Evolutionary conservation across 2,113 vertebrate genomes (phyloP), one percentile per base, ranked within the genome.

Genomic region (Urocolius indicus): DNA sequence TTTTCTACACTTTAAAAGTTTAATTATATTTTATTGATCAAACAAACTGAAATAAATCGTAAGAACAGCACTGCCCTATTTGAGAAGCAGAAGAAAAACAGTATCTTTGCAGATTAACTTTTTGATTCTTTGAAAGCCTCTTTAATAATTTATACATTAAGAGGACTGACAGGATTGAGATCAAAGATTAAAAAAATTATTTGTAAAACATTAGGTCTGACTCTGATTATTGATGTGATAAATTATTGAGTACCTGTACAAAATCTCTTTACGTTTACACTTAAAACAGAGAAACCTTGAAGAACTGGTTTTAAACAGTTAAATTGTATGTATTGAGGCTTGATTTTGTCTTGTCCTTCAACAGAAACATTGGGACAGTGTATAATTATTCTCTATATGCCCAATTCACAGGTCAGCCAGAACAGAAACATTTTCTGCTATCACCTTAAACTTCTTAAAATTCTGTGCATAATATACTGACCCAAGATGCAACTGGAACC

Each of bases 11-110:
- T 93, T 90, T 59, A 84, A 36, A 97, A 94, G 32, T 81, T 92
- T 92, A 95, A 96, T 94, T 96, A 94, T 95, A 97, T 93, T 95
- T 97, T 95, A 95, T 94, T 96, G 94, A 97, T 96, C 82, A 96
- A 96, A 91, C 71, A 95, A 93, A 16, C 79, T 3, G 3, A 92
- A 96, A 90, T 49, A 94, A 81, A 89, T 67, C 32, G 0, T 72
- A 92, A 84, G 63, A 63, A 84, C 36, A 73, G 29, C 43, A 91
- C 66, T 94, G 89, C 34, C 79, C 66, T 97, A 57, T 94, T 87
- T 93, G 93, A 85, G 69, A 94, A 93, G 57, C 52, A 89, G 52
- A 81, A 93, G 66, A 81, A 69, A 86, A 92, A 75, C 29, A 77
- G 79, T 84, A 89, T 89, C 72, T 86, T 93, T 93, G 90, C 93